Evolutionary conservation across 2,797 vertebrate species (phyloP).

Genomic region (Anguilla megastoma): DNA sequence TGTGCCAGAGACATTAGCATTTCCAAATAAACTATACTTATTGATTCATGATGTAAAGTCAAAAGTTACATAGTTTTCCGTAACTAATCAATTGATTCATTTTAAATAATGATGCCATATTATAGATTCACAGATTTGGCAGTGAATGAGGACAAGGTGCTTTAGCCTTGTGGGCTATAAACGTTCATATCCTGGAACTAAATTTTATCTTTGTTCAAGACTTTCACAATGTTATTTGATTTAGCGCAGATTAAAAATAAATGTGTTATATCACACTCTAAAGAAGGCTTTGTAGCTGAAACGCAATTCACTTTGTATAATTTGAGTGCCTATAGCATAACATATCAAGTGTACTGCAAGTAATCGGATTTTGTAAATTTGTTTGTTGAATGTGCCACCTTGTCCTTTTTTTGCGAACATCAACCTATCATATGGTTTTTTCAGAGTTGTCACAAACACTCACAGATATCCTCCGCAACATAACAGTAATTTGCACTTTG

Average conservation of each 20-base stretch:
- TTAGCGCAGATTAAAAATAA: background rate
- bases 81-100: background rate
- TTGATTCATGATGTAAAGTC: background rate
- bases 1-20: background rate
- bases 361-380: too few species aligned
- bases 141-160: background rate
- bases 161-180: background rate
- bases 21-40: background rate
- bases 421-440: too few species aligned
- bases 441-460: too few species aligned
- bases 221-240: background rate
- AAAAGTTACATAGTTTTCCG: background rate
- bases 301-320: background rate
- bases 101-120: background rate
- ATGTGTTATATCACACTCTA: background rate
- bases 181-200: background rate
- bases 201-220: background rate
- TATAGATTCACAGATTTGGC: background rate
- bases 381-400: too few species aligned
- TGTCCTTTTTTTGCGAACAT: too few species aligned
- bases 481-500: too few species aligned
- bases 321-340: too few species aligned
- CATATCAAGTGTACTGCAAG: too few species aligned
- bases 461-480: too few species aligned
- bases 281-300: background rate